Evolutionary conservation across 2,113 vertebrate genomes (phyloP), one percentile per base, ranked within the genome.

Genomic region (Thalassoma bifasciatum): DNA sequence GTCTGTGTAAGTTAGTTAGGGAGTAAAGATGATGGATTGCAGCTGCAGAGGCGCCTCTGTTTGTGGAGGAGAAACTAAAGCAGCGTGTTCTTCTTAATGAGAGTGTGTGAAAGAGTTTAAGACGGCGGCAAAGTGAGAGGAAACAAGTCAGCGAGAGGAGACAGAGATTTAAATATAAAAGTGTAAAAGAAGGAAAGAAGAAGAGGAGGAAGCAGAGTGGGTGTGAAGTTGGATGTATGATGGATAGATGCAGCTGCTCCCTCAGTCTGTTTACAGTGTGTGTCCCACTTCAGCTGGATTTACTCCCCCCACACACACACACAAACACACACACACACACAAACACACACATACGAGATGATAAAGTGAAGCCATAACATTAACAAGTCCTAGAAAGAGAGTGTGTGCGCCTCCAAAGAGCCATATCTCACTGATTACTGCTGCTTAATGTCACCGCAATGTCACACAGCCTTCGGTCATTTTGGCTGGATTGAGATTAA

Each of bases 1-100:
- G 26, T 12, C 6, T 72, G 1, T 51, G 62, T 76, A 30, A 77
- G 68, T 76, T 61, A 56, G 81, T 86, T 71, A 60, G 73, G 47
- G 79, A 79, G 72, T 68, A 83, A 81, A 86, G 76, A 88, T 89
- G 86, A 90, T 87, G 86, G 86, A 89, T 89, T 51, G 63, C 67
- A 73, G 61, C 85, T 79, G 82, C 82, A 85, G 83, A 72, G 71
- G 23, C 8, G n/a, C 58, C 49, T 59, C 72, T 58, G 75, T 70
- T 62, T 58, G 72, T 34, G 10, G 59, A 69, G 53, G 42, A 75
- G 64, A 50, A 82, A 69, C 82, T 62, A 30, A 79, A 62, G 59
- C 79, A 59, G 66, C 42, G 4, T 61, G 62, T 36, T 75, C 4
- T 38, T 10, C 82, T 71, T 77, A 82, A 77, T 73, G 72, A 79